These are phyloP conservation scores for Syngnathus floridae DNA, from an alignment of 2,113 vertebrate genomes.

Conservation along the genomic window DNA sequence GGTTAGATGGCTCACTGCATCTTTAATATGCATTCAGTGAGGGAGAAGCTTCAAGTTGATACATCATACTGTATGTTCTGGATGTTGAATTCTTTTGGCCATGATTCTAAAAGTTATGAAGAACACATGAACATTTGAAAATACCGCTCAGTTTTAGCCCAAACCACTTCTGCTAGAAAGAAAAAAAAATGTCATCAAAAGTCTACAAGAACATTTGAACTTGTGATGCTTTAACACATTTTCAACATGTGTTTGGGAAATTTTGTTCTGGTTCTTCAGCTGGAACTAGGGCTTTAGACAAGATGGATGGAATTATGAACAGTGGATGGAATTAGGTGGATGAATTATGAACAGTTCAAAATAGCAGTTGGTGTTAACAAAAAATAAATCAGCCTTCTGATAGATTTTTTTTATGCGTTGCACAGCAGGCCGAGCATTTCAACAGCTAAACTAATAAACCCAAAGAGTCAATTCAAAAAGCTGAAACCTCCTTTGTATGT, in stretches of 20 bases:
- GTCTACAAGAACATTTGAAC: neutral
- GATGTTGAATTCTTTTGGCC: too few species aligned
- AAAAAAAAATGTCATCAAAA: neutral
- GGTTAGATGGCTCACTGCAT: slow-evolving; percentile 7
- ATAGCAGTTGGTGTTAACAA: neutral
- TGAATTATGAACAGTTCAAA: neutral
- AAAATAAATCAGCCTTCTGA: neutral
- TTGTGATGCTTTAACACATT: neutral
- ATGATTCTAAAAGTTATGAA: too few species aligned
- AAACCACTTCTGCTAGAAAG: too few species aligned
- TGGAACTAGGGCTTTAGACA: neutral
- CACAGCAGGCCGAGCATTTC: neutral
- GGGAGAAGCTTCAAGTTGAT: slow-evolving; percentile 3
- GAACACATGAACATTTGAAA: too few species aligned
- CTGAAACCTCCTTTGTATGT: neutral
- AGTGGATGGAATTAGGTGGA: too few species aligned
- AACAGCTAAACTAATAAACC: neutral
- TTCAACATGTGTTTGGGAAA: too few species aligned
- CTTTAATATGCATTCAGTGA: slow-evolving; percentile 25
- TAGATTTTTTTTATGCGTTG: neutral
- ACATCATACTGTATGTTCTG: neutral
- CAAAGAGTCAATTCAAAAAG: neutral
- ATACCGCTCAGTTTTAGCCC: too few species aligned
- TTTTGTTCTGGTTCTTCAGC: too few species aligned
- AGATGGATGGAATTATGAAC: too few species aligned